These are phyloP conservation scores for Falcaria lacertinaria DNA, from an alignment of 2,888 invertebrate genomes.

Conservation along the genomic window DNA sequence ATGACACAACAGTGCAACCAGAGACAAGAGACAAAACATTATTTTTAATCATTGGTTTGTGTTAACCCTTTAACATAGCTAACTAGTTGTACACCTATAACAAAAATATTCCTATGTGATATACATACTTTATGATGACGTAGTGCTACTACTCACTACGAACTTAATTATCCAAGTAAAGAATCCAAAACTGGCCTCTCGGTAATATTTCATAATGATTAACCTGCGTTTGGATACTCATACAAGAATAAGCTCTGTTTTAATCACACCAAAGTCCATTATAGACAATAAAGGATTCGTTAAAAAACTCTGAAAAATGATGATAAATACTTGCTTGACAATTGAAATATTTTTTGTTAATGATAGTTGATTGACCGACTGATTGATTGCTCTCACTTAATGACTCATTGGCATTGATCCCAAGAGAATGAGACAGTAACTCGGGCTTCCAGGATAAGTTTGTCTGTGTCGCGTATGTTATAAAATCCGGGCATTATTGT, in stretches of 20 bases:
- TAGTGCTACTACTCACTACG: not conserved
- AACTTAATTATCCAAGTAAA: not conserved
- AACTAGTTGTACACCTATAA: too few species aligned
- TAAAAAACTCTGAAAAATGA: not conserved
- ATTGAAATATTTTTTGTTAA: not conserved
- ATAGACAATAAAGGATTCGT: not conserved
- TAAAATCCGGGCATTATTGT: too few species aligned
- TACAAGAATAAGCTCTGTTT: not conserved
- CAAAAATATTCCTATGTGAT: too few species aligned
- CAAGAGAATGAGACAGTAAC: not conserved
- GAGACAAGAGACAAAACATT: too few species aligned
- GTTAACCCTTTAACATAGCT: too few species aligned
- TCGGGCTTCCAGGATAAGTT: not conserved
- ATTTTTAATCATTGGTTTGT: too few species aligned
- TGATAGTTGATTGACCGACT: conserved; percentile 1
- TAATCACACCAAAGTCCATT: not conserved
- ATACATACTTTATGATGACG: too few species aligned
- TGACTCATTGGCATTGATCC: too few species aligned
- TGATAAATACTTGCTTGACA: not conserved
- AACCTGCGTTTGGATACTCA: not conserved
- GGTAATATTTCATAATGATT: not conserved
- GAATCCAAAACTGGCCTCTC: not conserved
- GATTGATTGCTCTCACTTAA: not conserved
- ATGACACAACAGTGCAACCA: too few species aligned
- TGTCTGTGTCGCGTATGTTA: too few species aligned